phyloP scores from a whole-genome alignment of 2,797 vertebrate genomes.

The Melanotaenia pygmaea region DNA sequence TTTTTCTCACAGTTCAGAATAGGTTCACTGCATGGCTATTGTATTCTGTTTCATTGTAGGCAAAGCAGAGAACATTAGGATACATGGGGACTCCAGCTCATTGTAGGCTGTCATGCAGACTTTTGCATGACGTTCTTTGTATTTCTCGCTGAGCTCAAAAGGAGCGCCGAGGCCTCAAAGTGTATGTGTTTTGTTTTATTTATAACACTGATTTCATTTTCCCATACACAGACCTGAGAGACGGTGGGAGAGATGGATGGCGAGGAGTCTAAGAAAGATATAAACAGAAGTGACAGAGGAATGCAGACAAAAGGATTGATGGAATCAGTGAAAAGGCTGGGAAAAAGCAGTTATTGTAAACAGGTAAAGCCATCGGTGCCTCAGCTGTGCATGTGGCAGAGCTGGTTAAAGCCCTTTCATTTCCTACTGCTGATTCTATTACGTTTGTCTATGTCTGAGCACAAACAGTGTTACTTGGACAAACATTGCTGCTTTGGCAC shows the following conservation, averaged over 20 bases:
- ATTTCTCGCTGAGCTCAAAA: conserved; percentile 41
- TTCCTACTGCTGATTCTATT: conserved; percentile 68
- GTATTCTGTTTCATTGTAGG: conserved; percentile 6
- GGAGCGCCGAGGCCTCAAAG: conserved; percentile 46
- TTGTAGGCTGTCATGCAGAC: conserved; percentile 33
- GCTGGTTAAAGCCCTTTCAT: conserved; percentile 62
- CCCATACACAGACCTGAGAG: conserved; percentile 30
- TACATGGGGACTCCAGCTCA: conserved; percentile 24
- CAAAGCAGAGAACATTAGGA: conserved; percentile 21
- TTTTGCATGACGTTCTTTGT: conserved; percentile 54
- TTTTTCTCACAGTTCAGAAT: conserved; percentile 15
- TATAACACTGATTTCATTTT: conserved; percentile 62
- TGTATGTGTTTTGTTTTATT: conserved; percentile 70
- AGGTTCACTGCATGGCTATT: conserved; percentile 16
- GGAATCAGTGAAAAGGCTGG: conserved; percentile 42
- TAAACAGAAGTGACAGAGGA: conserved; percentile 50
- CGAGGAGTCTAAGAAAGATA: conserved; percentile 32
- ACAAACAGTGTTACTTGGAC: conserved; percentile 61
- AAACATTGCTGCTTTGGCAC: conserved; percentile 43
- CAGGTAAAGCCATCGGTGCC: conserved; percentile 53
- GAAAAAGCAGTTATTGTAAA: conserved; percentile 57
- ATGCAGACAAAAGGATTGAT: conserved; percentile 53
- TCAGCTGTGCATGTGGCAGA: conserved; percentile 43
- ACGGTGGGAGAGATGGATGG: conserved; percentile 15
- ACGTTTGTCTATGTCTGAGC: conserved; percentile 43